phyloP scores from a whole-genome alignment of 2,113 vertebrate species.

The Sardina pilchardus region DNA sequence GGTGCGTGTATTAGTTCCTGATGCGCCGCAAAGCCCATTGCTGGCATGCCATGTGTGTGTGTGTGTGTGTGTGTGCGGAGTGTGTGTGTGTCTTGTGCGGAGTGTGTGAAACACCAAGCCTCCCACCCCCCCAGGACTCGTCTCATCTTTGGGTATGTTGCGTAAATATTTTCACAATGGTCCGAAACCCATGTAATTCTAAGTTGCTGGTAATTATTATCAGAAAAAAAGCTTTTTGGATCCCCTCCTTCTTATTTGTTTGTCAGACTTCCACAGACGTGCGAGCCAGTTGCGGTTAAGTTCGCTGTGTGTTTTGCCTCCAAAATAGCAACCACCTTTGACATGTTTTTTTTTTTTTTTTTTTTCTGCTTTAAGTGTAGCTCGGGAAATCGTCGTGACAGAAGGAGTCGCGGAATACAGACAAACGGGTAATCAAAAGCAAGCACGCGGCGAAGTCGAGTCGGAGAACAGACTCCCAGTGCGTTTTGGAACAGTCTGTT shows the following conservation, averaged over 20 bases:
- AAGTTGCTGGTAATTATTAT: not conserved
- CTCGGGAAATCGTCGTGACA: not conserved
- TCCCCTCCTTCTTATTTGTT: not conserved
- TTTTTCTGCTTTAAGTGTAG: not conserved
- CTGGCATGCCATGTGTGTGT: not conserved
- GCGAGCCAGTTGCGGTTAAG: not conserved
- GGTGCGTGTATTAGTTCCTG: constrained; percentile 8
- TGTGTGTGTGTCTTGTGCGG: too few species aligned
- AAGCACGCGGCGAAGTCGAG: constrained; percentile 5
- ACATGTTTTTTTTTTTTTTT: not conserved
- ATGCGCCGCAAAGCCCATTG: not conserved
- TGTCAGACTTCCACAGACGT: not conserved
- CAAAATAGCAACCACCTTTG: constrained; percentile 11
- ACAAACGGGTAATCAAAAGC: constrained; percentile 1
- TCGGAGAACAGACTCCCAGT: constrained; percentile 29
- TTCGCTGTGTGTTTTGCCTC: not conserved
- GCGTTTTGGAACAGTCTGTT: constrained; percentile 34
- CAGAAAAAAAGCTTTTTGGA: not conserved
- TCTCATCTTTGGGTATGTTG: not conserved
- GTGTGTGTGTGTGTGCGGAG: too few species aligned
- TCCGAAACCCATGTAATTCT: not conserved
- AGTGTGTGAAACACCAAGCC: not conserved
- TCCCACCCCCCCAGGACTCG: not conserved
- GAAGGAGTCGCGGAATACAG: not conserved
- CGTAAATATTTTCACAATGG: not conserved